These are phyloP conservation scores for Idris sp. DNA, from an alignment of 1,140 invertebrate genomes.

Conservation along the genomic window DNA sequence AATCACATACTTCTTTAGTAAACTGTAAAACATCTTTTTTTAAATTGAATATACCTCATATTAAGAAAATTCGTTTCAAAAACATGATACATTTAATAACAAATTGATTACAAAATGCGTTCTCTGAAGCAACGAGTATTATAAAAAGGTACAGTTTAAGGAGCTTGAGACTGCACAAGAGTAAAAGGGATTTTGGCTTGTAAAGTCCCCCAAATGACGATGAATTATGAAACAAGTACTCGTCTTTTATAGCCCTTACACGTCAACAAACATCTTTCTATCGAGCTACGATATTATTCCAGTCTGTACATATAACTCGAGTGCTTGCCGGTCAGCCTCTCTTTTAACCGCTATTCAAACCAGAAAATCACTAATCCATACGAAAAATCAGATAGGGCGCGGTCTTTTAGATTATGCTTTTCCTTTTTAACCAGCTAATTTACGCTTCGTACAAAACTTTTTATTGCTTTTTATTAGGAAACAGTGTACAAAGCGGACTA, in stretches of 20 bases:
- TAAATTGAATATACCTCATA: no score
- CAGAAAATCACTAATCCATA: slow-evolving; percentile 48
- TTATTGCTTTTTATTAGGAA: no score
- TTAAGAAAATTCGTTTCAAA: no score
- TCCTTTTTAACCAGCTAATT: slow-evolving; percentile 24
- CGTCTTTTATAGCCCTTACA: slow-evolving; percentile 51
- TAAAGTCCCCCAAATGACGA: slow-evolving; percentile 33
- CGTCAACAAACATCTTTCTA: slow-evolving; percentile 29
- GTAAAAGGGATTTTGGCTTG: slow-evolving; percentile 39
- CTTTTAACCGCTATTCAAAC: slow-evolving; percentile 43
- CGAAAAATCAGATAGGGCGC: slow-evolving; percentile 25
- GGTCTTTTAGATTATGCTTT: slow-evolving; percentile 24
- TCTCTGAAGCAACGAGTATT: slow-evolving; percentile 1
- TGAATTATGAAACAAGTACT: slow-evolving; percentile 57
- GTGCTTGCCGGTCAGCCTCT: slow-evolving; percentile 54
- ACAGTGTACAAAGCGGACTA: no score
- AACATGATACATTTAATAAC: no score
- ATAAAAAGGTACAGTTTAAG: slow-evolving; percentile 36
- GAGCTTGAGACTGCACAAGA: slow-evolving; percentile 38
- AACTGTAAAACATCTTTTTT: no score
- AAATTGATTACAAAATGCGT: no score
- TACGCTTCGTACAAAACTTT: slow-evolving; percentile 16
- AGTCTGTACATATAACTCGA: slow-evolving; percentile 37
- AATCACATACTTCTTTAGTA: no score
- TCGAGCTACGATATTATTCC: slow-evolving; percentile 37